Evolutionary conservation across 2,797 vertebrate genomes (phyloP).

Genomic region (Pyrocephalus nanus): DNA sequence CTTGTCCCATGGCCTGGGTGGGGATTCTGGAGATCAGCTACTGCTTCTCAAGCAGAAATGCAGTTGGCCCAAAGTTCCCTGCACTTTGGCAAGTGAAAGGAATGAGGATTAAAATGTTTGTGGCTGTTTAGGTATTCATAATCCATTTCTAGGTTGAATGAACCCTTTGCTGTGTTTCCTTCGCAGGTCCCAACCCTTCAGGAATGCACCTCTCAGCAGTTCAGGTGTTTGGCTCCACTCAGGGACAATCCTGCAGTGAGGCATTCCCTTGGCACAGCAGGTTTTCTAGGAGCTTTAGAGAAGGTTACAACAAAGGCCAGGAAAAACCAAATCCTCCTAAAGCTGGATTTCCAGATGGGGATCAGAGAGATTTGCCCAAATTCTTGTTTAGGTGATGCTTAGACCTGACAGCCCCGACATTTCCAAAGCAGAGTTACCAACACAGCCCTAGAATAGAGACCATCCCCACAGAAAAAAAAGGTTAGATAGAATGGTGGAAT

Average conservation of each 20-base stretch:
- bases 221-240: not conserved
- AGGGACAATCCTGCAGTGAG: not conserved
- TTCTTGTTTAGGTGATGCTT: not conserved
- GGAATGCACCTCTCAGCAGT: not conserved
- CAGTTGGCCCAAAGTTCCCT: not conserved
- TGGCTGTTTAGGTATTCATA: not conserved
- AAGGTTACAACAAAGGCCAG: not conserved
- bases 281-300: not conserved
- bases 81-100: not conserved
- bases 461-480: not conserved
- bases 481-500: not conserved
- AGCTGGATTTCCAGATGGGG: not conserved
- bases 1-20: not conserved
- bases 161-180: not conserved
- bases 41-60: not conserved
- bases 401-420: not conserved
- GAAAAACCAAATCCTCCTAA: not conserved
- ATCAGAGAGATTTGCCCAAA: not conserved
- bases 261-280: not conserved
- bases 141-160: not conserved
- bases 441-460: not conserved
- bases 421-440: not conserved
- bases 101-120: not conserved
- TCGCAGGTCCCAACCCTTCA: not conserved
- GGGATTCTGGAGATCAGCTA: not conserved